Evolutionary conservation across 2,888 invertebrate species (phyloP).

Genomic region (Serripes groenlandicus): DNA sequence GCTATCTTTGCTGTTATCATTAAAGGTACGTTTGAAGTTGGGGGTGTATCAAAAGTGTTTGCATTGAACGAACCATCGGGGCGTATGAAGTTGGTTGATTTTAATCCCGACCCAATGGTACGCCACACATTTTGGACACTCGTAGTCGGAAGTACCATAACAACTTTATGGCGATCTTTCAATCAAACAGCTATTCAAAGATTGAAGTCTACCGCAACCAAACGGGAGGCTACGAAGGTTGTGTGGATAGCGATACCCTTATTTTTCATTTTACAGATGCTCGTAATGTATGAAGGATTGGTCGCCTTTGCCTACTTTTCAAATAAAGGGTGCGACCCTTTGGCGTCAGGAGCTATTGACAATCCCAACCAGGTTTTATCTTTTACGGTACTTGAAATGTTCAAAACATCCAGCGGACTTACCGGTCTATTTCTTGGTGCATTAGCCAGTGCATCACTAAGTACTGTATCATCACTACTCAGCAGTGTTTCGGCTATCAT

Average conservation of each 20-base stretch:
- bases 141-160: conserved; percentile 26
- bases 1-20: conserved; percentile 50
- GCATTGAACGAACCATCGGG: conserved; percentile 45
- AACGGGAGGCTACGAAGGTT: conserved; percentile 43
- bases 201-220: conserved; percentile 47
- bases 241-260: conserved; percentile 40
- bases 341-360: conserved; percentile 45
- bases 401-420: conserved; percentile 34
- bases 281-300: conserved; percentile 49
- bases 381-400: conserved; percentile 47
- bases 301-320: conserved; percentile 49
- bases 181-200: conserved; percentile 41
- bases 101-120: conserved; percentile 39
- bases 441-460: conserved; percentile 45
- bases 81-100: conserved; percentile 43
- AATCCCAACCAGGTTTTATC: conserved; percentile 54
- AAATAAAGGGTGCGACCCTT: conserved; percentile 55
- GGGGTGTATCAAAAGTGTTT: conserved; percentile 40
- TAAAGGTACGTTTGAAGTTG: conserved; percentile 40
- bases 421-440: conserved; percentile 48
- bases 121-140: conserved; percentile 60
- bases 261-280: conserved; percentile 34
- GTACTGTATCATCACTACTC: conserved; percentile 50
- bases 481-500: conserved; percentile 48
- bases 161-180: conserved; percentile 9